These are phyloP conservation scores for Xestia sexstrigata DNA, from an alignment of 2,888 invertebrate genomes.

Conservation along the genomic window DNA sequence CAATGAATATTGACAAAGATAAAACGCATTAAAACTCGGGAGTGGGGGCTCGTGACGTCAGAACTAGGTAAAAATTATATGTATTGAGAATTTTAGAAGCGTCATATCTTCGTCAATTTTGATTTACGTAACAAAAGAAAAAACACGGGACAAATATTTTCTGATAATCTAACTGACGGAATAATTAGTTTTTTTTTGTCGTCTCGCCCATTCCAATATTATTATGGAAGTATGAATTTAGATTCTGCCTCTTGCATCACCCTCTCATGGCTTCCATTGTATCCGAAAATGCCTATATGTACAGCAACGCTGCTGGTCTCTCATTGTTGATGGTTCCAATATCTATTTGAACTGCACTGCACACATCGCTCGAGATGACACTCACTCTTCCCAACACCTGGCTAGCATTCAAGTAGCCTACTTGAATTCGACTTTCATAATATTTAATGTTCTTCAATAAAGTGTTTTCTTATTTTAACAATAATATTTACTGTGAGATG, in stretches of 20 bases:
- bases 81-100: too few species aligned
- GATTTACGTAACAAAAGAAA: too few species aligned
- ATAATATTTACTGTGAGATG: slow-evolving; percentile 49
- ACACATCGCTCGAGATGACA: slow-evolving; percentile 30
- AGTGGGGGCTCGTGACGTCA: too few species aligned
- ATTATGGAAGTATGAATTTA: background rate
- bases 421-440: slow-evolving; percentile 34
- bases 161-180: too few species aligned
- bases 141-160: too few species aligned
- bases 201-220: too few species aligned
- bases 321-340: slow-evolving; percentile 29
- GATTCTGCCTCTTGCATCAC: background rate
- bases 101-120: too few species aligned
- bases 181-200: too few species aligned
- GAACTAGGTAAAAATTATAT: too few species aligned
- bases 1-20: too few species aligned
- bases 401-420: slow-evolving; percentile 26
- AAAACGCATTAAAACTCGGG: too few species aligned
- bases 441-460: slow-evolving; percentile 27
- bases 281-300: background rate
- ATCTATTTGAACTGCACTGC: slow-evolving; percentile 36
- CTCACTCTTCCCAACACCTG: slow-evolving; percentile 29
- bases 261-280: background rate
- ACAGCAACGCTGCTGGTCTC: background rate
- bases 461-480: slow-evolving; percentile 36